phyloP scores from a whole-genome alignment of 2,113 vertebrate species.

The Lates calcarifer region DNA sequence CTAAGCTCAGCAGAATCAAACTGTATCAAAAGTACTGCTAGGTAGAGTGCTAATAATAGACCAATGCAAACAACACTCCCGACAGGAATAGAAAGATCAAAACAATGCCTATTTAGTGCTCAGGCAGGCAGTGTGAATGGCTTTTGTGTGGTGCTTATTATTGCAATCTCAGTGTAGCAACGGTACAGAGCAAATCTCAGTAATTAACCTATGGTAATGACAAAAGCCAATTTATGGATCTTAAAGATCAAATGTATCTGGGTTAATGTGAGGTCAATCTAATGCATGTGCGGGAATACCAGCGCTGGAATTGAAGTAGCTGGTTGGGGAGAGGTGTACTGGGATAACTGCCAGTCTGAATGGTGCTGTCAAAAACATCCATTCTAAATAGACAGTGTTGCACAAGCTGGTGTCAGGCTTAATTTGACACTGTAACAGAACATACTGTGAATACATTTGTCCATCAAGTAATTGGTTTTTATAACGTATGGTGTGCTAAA shows the following conservation, averaged over 20 bases:
- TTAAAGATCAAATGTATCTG: slow-evolving; percentile 86
- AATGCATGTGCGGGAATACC: slow-evolving; percentile 82
- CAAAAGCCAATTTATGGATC: slow-evolving; percentile 84
- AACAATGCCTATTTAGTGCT: slow-evolving; percentile 81
- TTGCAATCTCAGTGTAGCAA: slow-evolving; percentile 78
- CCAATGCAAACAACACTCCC: slow-evolving; percentile 76
- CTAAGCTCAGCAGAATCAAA: slow-evolving; percentile 71
- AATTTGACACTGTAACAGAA: slow-evolving; percentile 52
- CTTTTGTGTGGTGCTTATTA: slow-evolving; percentile 81
- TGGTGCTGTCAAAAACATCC: slow-evolving; percentile 65
- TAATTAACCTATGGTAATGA: slow-evolving; percentile 86
- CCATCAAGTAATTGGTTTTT: slow-evolving; percentile 9
- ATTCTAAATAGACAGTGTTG: slow-evolving; percentile 64
- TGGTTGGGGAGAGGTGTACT: slow-evolving; percentile 53
- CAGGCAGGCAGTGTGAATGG: slow-evolving; percentile 71
- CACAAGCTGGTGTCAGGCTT: slow-evolving; percentile 49
- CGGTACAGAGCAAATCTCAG: slow-evolving; percentile 81
- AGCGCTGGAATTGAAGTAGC: slow-evolving; percentile 69
- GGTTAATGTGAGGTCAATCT: slow-evolving; percentile 84
- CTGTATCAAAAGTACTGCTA: slow-evolving; percentile 70
- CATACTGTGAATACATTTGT: slow-evolving; percentile 31
- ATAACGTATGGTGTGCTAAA: slow-evolving; percentile 7
- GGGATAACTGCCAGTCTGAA: slow-evolving; percentile 62
- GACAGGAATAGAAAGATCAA: slow-evolving; percentile 77
- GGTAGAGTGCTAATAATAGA: slow-evolving; percentile 74